Base-by-base conservation (phyloP, 37 sponge, comb jelly and placozoan genomes). In the Haliclona indistincta region DNA sequence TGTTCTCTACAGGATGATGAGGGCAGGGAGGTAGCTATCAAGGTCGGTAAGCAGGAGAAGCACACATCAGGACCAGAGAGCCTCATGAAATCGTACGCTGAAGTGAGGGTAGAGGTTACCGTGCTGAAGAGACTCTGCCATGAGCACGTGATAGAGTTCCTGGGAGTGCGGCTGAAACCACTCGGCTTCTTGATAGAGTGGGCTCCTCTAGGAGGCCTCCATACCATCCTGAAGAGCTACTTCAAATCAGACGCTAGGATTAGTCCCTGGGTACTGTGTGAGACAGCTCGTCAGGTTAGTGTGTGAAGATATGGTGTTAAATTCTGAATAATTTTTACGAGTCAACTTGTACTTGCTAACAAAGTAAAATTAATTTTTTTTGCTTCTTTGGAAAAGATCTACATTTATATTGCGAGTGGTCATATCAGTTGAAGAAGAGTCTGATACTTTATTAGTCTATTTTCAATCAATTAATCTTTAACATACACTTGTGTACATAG, bases 161-260 rank as follows among this genome's bases (percentile, higher is more conserved):
- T 82, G 5, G 90, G 94, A 0, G 70, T 95, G 32, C 63, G 62
- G n/a, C 89, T 91, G 47, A 64, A 80, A 30, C 96, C 96, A 2
- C 75, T 86, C 60, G 81, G 86, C 75, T 78, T 95, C 83, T 79
- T 87, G 61, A 76, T 95, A 76, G 92, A 95, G 72, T 91, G 92
- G 96, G 96, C 96, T n/a, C 84, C 82, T 26, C 68, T 71, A 22
- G 85, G 85, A 20, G 69, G 80, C 38, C 81, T 94, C 40, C 55
- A 75, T 35, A 70, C 73, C 6, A 40, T 91, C 15, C 54, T 95
- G 3, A 51, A 71, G 32, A 77, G 76, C 42, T 95, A 88, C 70
- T 36, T 72, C 47, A 90, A 88, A 73, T 43, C 62, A 60, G 75
- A 84, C 47, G 79, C 71, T 44, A 63, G 73, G 8, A 80, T 95